Conservation (phyloP, 2,113 vertebrate genomes). For the Sylvietta virens region DNA sequence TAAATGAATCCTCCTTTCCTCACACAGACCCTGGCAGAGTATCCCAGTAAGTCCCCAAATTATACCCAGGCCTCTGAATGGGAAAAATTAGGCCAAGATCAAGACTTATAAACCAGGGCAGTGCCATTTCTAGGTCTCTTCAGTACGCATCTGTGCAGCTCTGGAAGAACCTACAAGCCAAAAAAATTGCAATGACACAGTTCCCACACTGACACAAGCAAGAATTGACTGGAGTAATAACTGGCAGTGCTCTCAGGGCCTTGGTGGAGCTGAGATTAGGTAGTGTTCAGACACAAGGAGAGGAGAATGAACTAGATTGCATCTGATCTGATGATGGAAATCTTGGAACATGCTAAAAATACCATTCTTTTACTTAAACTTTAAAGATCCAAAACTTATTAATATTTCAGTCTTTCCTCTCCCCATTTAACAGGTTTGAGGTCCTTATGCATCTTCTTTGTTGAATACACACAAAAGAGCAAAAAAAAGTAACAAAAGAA, state of each 20-base stretch:
- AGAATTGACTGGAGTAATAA: neutral
- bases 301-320: neutral
- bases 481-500: neutral
- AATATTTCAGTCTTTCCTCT: neutral
- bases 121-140: neutral
- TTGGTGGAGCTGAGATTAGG: neutral
- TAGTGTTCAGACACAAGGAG: neutral
- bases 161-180: neutral
- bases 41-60: neutral
- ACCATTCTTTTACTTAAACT: neutral
- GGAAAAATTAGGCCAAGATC: neutral
- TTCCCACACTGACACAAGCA: neutral
- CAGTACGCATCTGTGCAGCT: neutral
- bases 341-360: neutral
- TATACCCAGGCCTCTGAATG: neutral
- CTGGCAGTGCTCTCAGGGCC: neutral
- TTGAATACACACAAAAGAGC: neutral
- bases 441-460: neutral
- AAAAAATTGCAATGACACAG: neutral
- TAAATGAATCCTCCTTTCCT: neutral
- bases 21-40: neutral
- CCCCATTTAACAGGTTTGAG: neutral
- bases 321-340: neutral
- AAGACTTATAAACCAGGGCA: neutral
- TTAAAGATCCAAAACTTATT: neutral